phyloP scores from a whole-genome alignment of 2,888 invertebrate species.

The Aspidiotus rigidus region DNA sequence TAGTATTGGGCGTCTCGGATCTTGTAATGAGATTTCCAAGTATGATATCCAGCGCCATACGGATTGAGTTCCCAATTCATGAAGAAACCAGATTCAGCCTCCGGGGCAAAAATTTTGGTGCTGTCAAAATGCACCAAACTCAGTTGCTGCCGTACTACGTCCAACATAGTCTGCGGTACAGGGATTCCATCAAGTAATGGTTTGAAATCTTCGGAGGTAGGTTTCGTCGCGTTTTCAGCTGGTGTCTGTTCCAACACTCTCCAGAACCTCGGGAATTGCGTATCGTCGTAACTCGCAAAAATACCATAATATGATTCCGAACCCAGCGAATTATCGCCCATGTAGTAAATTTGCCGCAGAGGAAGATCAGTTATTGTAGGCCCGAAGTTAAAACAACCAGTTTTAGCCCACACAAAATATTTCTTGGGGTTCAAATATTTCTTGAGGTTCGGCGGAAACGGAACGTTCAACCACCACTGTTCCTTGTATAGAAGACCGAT shows the following conservation, averaged over 20 bases:
- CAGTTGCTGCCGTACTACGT: neutral
- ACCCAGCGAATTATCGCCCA: neutral
- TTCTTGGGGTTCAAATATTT: too few species aligned
- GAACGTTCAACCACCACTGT: neutral
- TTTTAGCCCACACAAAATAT: neutral
- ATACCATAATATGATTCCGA: neutral
- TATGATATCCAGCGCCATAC: neutral
- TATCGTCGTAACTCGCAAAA: neutral
- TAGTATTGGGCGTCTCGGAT: neutral
- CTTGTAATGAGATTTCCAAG: neutral
- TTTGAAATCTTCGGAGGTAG: neutral
- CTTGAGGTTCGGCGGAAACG: neutral
- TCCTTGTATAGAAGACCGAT: neutral
- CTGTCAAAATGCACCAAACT: neutral
- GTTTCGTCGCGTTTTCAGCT: neutral
- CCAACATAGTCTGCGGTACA: neutral
- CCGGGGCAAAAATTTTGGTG: neutral
- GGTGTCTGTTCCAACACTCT: neutral
- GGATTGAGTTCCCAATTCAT: conserved; percentile 1
- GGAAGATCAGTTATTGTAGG: neutral
- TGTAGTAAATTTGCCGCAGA: neutral
- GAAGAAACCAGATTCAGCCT: neutral
- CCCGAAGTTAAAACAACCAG: neutral
- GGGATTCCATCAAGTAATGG: neutral
- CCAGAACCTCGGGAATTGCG: neutral